Base-by-base conservation (phyloP, 2,113 vertebrate genomes). In the Sialia sialis region DNA sequence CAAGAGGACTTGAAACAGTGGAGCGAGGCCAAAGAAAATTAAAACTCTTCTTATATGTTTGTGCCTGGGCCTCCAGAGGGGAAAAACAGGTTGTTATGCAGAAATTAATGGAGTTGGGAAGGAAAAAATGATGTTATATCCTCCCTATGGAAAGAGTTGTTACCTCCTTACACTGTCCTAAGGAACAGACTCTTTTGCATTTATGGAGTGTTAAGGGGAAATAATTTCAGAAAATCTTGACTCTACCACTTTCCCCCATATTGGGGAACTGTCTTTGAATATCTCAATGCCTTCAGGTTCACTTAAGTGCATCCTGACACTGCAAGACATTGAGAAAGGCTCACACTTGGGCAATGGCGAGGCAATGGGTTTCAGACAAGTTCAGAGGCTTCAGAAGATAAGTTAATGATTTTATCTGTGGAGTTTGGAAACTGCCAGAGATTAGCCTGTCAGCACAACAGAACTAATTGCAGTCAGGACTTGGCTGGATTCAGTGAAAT, bases 341-440 rank as follows among this genome's bases (percentile, higher is more conserved):
- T 44, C 11, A 8, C 27, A 11, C 29, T 36, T 56, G 29, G 25
- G 26, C 68, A 73, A 73, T n/a, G 23, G 46, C 17, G 80, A 87
- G 14, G 41, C 46, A 68, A 76, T 13, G 54, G 26, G 17, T 79
- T 87, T 85, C 52, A 87, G 52, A 38, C n/a, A 72, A 75, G 62
- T 64, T 88, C 58, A 46, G 43, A 89, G 39, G 62, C 32, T 90
- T 93, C 82, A 78, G 29, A 73, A 87, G 27, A 32, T 54, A 82
- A 80, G 41, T 44, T 68, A 81, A 87, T 91, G 36, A 10, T 82
- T 63, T 75, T 66, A 76, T 82, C 83, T 85, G 67, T 32, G 36
- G 20, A 52, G 23, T 83, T 77, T 94, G 75, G 90, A 96, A 94
- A 36, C 38, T 85, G 58, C 77, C 78, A 79, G 62, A n/a, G 56